These are phyloP conservation scores for Scrobipalpa costella DNA, from an alignment of 2,888 invertebrate species.

Conservation along the genomic window DNA sequence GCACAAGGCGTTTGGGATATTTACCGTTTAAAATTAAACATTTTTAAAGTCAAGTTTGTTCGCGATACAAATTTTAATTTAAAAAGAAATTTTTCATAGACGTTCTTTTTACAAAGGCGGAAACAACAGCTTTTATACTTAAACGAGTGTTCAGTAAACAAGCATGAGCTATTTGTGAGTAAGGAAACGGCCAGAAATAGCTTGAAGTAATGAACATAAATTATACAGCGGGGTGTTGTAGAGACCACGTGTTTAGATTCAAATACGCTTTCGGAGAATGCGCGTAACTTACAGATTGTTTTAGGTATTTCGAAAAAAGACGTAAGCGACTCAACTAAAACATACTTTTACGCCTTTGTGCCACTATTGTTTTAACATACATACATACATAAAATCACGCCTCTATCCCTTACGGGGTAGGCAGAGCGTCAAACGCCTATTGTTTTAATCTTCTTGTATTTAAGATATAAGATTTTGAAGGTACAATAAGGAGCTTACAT, in stretches of 20 bases:
- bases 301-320: neutral
- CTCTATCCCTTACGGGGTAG: no score
- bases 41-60: neutral
- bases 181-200: slow-evolving; percentile 59
- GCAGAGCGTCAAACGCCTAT: no score
- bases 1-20: slow-evolving; percentile 28
- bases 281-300: slow-evolving; percentile 13
- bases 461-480: no score
- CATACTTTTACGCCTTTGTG: no score
- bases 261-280: slow-evolving; percentile 26
- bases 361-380: no score
- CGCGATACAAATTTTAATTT: neutral
- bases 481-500: no score
- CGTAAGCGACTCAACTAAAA: neutral
- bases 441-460: no score
- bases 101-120: slow-evolving; percentile 1
- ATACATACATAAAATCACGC: no score
- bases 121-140: slow-evolving; percentile 19
- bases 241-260: slow-evolving; percentile 48
- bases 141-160: slow-evolving; percentile 36
- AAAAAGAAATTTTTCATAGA: neutral
- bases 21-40: slow-evolving; percentile 16
- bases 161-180: slow-evolving; percentile 39
- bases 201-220: slow-evolving; percentile 54
- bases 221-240: slow-evolving; percentile 42